phyloP scores from a whole-genome alignment of 2,888 invertebrate genomes.

The Drosophila trichaetosa region DNA sequence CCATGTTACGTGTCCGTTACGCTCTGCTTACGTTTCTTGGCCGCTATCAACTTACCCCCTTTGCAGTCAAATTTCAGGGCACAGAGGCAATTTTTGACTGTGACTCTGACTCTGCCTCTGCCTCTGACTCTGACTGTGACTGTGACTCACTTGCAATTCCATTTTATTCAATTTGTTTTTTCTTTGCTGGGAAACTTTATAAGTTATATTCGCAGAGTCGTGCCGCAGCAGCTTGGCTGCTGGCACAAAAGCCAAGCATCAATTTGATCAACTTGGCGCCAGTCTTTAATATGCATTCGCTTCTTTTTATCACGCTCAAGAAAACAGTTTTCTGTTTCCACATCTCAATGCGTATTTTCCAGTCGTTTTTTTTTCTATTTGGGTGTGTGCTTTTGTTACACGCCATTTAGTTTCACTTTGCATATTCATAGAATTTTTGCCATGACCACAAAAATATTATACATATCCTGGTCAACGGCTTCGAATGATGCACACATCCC shows the following conservation, averaged over 20 bases:
- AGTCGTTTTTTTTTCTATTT: slow-evolving; percentile 18
- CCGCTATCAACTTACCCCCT: not conserved
- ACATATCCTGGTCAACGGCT: slow-evolving; percentile 43
- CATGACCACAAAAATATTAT: slow-evolving; percentile 45
- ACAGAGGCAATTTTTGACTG: slow-evolving; percentile 12
- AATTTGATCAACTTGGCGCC: slow-evolving; percentile 78
- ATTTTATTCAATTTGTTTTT: slow-evolving; percentile 47
- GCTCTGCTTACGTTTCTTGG: slow-evolving; percentile 59
- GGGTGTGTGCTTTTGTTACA: slow-evolving; percentile 58
- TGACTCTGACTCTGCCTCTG: not conserved
- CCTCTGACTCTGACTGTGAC: not conserved
- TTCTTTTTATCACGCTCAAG: slow-evolving; percentile 11
- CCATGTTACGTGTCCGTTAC: slow-evolving; percentile 66
- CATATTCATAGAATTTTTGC: slow-evolving; percentile 62
- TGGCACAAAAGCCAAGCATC: slow-evolving; percentile 72
- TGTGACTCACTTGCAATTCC: slow-evolving; percentile 55
- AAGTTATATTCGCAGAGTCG: slow-evolving; percentile 46
- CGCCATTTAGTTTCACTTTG: slow-evolving; percentile 75
- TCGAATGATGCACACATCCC: slow-evolving; percentile 24
- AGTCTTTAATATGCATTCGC: slow-evolving; percentile 69
- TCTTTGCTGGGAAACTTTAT: slow-evolving; percentile 48
- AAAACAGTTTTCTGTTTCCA: slow-evolving; percentile 14
- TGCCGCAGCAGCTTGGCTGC: slow-evolving; percentile 55
- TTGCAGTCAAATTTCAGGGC: slow-evolving; percentile 1
- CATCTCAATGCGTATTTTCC: slow-evolving; percentile 13